Base-by-base conservation (phyloP, 2,797 vertebrate genomes). In the Gymnopithys bicolor region DNA sequence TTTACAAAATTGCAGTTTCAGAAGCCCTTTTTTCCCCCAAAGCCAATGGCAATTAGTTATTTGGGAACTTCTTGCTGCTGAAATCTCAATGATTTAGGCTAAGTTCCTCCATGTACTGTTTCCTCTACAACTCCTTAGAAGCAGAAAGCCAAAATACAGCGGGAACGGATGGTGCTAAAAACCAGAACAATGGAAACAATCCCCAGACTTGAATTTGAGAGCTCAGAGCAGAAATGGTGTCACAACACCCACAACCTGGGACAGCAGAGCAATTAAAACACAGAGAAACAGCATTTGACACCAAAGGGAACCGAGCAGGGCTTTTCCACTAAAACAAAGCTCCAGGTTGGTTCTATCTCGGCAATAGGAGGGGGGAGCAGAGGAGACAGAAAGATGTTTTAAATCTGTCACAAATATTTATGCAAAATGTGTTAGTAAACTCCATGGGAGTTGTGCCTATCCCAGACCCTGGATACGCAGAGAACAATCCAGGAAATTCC, bases 401-500 rank as follows among this genome's bases (percentile, higher is more conserved):
- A 85, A 84, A 83, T 86, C 56, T 69, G 48, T 66, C 59, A 67
- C 64, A 86, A 77, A 64, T 78, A 55, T 76, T 83, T 82, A 79
- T 62, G n/a, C 46, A 88, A 69, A 95, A 84, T n/a, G 33, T 24
- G 21, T 64, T 80, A 86, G 11, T 23, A 45, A 89, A 53, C 55
- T 56, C 37, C 27, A 45, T 11, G 28, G 1, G 2, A 82, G 23
- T 82, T 82, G n/a, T 55, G 60, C 59, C 78, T 79, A n/a, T 82
- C 60, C 84, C 7, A 3, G n/a, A 79, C 46, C 8, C 71, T 39
- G 19, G 55, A 60, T 67, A 80, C 19, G 13, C 33, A 46, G 52
- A 80, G 55, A 93, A 87, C 78, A 91, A 91, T 68, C 58, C 71
- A 94, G 82, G 76, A 91, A 95, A 89, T 90, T 78, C 84, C 64